Base-by-base conservation (phyloP, 2,797 vertebrate genomes). In the Semotilus atromaculatus region DNA sequence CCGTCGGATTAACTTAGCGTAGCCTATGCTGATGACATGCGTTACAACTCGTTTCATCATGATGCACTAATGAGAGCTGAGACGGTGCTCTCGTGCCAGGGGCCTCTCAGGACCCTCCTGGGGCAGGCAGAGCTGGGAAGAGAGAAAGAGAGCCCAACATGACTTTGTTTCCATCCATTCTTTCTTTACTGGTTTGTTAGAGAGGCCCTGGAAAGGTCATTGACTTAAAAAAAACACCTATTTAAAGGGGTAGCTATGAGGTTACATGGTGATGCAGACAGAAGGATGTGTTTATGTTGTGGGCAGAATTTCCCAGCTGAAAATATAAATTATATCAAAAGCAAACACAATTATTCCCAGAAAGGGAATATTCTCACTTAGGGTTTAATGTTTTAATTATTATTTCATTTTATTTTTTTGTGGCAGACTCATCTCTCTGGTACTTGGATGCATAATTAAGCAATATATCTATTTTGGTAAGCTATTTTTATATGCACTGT, bases 31-130 rank as follows among this genome's bases (percentile, higher is more conserved):
- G 92, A 94, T 92, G 91, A 89, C 91, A 89, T 81, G 88, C 91
- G 93, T 96, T 96, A 95, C 95, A 94, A 91, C 93, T 94, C 90
- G 92, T 96, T 96, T 96, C 95, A 95, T 96, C 95, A 95, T 93
- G 90, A 90, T 89, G 90, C 88, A 89, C 92, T 95, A 95, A 95
- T 94, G 94, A 95, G 94, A 94, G 91, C 92, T 87, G 90, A 90
- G 91, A 75, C 21, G 48, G 45, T 84, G 86, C 72, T 88, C 71
- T 80, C 45, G 31, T 81, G 64, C 85, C 26, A 36, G 19, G 29
- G 68, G 80, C 72, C 85, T 84, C 82, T 75, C 60, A 75, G 74
- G 74, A 78, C 51, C 81, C 70, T 88, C 88, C 75, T 75, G 43
- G 71, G 84, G 88, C 70, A 82, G 36, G 31, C 62, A 23, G 74